Evolutionary conservation across 1,140 invertebrate species (phyloP), one percentile per base, ranked within the genome.

Genomic region (Euwallacea fornicatus): DNA sequence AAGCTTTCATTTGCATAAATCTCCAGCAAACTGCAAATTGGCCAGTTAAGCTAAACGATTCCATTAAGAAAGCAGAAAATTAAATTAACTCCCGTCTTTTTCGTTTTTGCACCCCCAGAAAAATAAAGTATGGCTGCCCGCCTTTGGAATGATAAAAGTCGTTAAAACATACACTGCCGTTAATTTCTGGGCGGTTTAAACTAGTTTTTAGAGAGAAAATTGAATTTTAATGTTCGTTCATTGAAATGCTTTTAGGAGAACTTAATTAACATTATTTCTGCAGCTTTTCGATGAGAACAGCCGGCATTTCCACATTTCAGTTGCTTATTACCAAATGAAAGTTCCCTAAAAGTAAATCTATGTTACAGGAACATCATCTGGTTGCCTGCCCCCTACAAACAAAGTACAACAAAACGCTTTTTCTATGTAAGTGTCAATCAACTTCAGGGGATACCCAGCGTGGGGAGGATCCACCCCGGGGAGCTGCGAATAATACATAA

Each of bases 21-120:
- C 65, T 58, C 41, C n/a, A 42, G 15, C 65, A 67, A 67, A 67
- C 65, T 67, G 65, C 65, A 67, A 67, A 67, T 67, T 67, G 65
- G 54, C 65, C 65, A 67, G 65, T 67, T 67, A 67, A 67, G 65
- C 54, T 42, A 59, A 67, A 58, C 65, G 65, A 59, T 67, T 67
- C 65, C 65, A 67, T 67, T 67, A 67, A 67, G 65, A 67, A 67
- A 43, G 65, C 65, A 67, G 54, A 67, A 67, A 67, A 67, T 67
- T 67, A 67, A 67, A 67, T 67, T 67, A 67, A 67, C 54, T 67
- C 65, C 65, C 65, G 65, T 54, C 65, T 56, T 67, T 67, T 67
- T 67, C 65, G 65, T 67, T 67, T 67, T 67, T 58, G 42, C 54
- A 15, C 63, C 11, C 47, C 9, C 16, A 33, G 54, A 67, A 67